These are phyloP conservation scores for Sylvietta virens DNA, from an alignment of 2,113 vertebrate genomes.

Conservation along the genomic window DNA sequence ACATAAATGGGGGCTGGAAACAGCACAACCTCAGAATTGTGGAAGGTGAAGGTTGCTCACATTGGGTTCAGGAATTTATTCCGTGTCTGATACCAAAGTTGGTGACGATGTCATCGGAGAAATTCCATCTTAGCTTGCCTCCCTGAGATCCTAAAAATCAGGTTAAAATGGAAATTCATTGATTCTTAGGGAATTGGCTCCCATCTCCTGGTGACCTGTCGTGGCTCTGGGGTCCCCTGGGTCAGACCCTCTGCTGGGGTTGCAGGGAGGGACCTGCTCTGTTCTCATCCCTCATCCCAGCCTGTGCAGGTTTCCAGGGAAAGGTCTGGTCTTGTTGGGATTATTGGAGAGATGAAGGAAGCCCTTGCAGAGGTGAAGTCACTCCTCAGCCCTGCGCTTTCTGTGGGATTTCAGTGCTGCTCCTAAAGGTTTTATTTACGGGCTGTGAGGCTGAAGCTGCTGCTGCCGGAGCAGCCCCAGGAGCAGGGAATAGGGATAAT, in stretches of 20 bases:
- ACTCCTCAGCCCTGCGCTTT: neutral
- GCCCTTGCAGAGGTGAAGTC: neutral
- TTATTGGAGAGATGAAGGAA: neutral
- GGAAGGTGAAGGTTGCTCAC: neutral
- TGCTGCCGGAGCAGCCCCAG: neutral
- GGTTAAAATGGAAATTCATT: neutral
- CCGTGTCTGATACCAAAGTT: fast-evolving
- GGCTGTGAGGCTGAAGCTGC: neutral
- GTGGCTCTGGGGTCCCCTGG: neutral
- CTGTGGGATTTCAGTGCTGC: neutral
- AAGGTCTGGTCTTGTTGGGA: neutral
- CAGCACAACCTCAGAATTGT: fast-evolving
- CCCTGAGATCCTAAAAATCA: neutral
- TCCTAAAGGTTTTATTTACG: neutral
- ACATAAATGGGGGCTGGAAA: neutral
- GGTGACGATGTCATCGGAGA: too few relatives aligned
- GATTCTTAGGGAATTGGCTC: neutral
- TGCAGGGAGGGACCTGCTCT: neutral
- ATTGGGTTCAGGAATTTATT: neutral
- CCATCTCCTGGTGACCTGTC: neutral
- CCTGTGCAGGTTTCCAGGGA: neutral
- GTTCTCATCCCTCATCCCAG: neutral
- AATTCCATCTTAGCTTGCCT: neutral
- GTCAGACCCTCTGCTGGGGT: neutral
- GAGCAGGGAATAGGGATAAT: neutral